A percentile compares a stretch with the other conserved stretches of the same genome.
These are phyloP conservation scores for Acanthurus tractus DNA, from an alignment of 2,797 vertebrate species.

Conservation along the genomic window DNA sequence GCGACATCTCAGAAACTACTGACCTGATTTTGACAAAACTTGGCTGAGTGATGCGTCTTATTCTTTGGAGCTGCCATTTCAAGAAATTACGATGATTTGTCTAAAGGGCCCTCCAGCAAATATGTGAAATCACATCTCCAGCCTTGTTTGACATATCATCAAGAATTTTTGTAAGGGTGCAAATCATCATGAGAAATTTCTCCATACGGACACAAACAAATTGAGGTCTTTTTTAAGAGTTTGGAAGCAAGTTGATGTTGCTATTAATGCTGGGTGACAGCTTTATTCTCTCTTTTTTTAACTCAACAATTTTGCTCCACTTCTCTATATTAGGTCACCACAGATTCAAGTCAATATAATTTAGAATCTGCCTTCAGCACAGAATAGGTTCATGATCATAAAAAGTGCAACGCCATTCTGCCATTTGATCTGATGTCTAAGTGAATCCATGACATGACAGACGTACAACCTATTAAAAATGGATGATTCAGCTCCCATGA, in stretches of 20 bases:
- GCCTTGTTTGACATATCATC: conserved; percentile 8
- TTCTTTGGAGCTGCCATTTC: conserved; percentile 27
- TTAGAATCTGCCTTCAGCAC: not conserved
- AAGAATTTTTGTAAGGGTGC: not conserved
- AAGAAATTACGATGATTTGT: conserved; percentile 42
- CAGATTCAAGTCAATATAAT: conserved; percentile 1
- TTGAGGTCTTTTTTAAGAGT: not conserved
- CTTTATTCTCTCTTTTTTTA: not conserved
- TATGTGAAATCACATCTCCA: not conserved
- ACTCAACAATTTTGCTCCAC: not conserved
- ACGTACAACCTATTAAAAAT: not conserved
- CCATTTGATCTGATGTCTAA: not conserved
- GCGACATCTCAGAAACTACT: conserved; percentile 48
- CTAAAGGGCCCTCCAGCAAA: conserved; percentile 17
- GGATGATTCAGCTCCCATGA: not conserved
- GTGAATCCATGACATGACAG: conserved; percentile 17
- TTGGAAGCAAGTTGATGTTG: conserved; percentile 6
- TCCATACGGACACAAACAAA: conserved; percentile 2
- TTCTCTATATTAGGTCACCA: not conserved
- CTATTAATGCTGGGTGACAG: not conserved
- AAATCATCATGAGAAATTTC: conserved; percentile 8
- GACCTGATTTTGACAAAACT: conserved; percentile 55
- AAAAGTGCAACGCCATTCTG: not conserved
- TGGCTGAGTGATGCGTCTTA: conserved; percentile 41
- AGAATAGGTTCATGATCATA: not conserved